Conservation (phyloP, 2,113 vertebrate genomes). For the Xenopus laevis region DNA sequence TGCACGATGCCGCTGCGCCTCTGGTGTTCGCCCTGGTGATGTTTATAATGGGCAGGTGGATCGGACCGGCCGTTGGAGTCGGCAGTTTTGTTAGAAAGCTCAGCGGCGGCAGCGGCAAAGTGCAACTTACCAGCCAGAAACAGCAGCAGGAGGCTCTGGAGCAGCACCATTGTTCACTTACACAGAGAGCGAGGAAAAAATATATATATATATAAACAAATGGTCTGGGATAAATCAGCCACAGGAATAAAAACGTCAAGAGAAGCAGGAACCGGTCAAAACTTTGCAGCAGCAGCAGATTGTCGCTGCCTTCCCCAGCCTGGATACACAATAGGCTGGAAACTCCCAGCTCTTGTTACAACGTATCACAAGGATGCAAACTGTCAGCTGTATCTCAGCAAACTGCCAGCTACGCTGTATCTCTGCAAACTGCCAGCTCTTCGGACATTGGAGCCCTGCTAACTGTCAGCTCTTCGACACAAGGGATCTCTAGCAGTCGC, state of each 20-base stretch:
- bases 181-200: conserved; percentile 13
- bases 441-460: too few relatives aligned
- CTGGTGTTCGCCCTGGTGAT: conserved; percentile 33
- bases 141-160: conserved; percentile 46
- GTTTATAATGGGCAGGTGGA: conserved; percentile 63
- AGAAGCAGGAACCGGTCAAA: conserved; percentile 64
- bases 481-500: too few relatives aligned
- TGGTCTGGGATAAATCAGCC: conserved; percentile 54
- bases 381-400: too few relatives aligned
- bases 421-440: too few relatives aligned
- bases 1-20: conserved; percentile 73
- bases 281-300: conserved; percentile 28
- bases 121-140: conserved; percentile 52
- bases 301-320: background rate
- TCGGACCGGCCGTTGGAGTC: conserved; percentile 9
- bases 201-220: background rate
- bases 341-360: too few relatives aligned
- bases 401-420: too few relatives aligned
- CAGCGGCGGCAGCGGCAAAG: conserved; percentile 25
- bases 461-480: too few relatives aligned
- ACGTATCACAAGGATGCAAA: too few relatives aligned
- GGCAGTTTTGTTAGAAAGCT: conserved; percentile 19
- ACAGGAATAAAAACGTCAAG: conserved; percentile 70
- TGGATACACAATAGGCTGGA: too few relatives aligned
- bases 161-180: too few relatives aligned